phyloP scores from a whole-genome alignment of 1,140 invertebrate species.

The Ridgeia piscesae region DNA sequence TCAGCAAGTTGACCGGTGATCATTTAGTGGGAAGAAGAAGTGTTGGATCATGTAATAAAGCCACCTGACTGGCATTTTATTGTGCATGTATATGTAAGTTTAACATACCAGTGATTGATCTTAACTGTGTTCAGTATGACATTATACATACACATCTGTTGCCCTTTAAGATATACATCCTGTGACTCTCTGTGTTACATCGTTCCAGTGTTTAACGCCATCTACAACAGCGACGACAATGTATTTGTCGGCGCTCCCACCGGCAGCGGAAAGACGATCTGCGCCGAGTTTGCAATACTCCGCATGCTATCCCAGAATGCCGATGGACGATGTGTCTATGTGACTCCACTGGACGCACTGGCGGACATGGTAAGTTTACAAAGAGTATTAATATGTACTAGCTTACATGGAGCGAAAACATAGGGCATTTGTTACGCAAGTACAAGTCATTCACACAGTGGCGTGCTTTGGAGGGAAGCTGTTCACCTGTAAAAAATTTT shows the following conservation, averaged over 20 bases:
- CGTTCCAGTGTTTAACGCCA: constrained; percentile 87
- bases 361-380: constrained; percentile 71
- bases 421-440: too few relatives aligned
- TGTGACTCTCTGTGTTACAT: not conserved
- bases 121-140: not conserved
- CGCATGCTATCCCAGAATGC: constrained; percentile 72
- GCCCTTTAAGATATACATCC: not conserved
- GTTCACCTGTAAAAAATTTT: too few relatives aligned
- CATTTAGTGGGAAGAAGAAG: too few relatives aligned
- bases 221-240: constrained; percentile 98
- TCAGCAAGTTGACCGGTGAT: too few relatives aligned
- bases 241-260: constrained; percentile 97
- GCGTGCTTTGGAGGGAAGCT: too few relatives aligned
- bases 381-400: not conserved
- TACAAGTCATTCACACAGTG: too few relatives aligned
- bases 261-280: constrained; percentile 94
- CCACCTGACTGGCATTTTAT: too few relatives aligned
- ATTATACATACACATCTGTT: not conserved
- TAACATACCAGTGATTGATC: not conserved
- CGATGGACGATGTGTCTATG: constrained; percentile 79
- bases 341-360: constrained; percentile 87
- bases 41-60: too few relatives aligned
- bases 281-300: constrained; percentile 95
- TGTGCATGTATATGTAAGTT: too few relatives aligned
- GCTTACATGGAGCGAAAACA: too few relatives aligned